Percentiles rank a stretch among this genome's conserved stretches.
These are phyloP conservation scores for Pipra filicauda DNA, from an alignment of 2,113 vertebrate genomes.

Conservation along the genomic window DNA sequence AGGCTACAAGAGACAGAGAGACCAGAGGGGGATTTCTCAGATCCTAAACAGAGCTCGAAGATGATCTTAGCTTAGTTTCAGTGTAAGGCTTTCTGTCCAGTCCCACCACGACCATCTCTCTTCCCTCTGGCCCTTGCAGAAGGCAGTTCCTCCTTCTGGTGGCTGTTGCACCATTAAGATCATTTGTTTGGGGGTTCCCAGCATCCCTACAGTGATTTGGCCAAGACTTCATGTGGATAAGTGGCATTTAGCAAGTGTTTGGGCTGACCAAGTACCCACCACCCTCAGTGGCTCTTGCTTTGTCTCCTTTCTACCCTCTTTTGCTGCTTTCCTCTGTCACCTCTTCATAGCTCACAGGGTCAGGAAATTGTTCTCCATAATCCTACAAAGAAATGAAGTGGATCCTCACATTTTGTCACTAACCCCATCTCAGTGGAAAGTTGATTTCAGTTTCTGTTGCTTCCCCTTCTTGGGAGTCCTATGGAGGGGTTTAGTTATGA, in stretches of 20 bases:
- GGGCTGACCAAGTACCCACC: background rate
- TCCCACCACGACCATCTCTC: background rate
- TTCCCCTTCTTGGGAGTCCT: slow-evolving; percentile 20
- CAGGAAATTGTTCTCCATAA: background rate
- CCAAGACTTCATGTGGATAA: background rate
- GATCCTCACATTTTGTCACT: background rate
- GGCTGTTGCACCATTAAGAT: background rate
- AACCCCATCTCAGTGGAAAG: background rate
- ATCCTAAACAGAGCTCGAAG: background rate
- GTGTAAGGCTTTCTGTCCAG: background rate
- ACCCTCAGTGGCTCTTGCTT: background rate
- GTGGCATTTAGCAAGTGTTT: background rate
- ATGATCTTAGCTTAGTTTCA: background rate
- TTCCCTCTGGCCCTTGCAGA: background rate
- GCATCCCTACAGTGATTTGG: background rate
- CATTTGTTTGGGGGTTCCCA: background rate
- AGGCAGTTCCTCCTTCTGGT: background rate
- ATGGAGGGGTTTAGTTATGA: slow-evolving; percentile 17
- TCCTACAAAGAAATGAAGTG: background rate
- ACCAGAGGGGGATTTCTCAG: background rate
- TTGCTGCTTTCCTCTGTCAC: background rate
- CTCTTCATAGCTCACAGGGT: background rate
- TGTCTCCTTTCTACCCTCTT: background rate
- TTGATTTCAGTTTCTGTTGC: background rate
- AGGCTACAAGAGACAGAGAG: background rate